phyloP scores from a whole-genome alignment of 2,888 invertebrate species.

The Agrenia bidenticulata region DNA sequence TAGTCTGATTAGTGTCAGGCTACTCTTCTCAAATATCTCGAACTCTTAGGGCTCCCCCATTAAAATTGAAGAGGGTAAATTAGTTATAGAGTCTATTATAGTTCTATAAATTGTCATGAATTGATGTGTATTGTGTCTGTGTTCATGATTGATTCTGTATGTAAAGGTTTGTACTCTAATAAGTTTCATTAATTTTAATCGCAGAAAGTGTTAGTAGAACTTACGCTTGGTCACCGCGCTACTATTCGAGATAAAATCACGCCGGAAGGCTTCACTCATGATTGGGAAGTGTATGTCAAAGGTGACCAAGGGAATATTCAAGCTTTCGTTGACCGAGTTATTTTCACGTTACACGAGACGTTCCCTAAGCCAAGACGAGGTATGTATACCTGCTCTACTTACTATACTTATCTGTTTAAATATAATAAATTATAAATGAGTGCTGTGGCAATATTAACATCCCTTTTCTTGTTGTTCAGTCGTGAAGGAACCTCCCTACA shows the following conservation, averaged over 20 bases:
- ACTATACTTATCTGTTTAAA: neutral
- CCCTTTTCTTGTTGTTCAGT: slow-evolving; percentile 62
- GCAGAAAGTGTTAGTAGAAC: slow-evolving; percentile 49
- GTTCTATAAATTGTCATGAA: too few species aligned
- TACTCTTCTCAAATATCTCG: too few species aligned
- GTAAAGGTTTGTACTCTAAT: too few species aligned
- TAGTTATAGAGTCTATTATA: too few species aligned
- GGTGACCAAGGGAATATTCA: slow-evolving; percentile 86
- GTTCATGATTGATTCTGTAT: too few species aligned
- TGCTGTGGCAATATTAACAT: slow-evolving; percentile 3
- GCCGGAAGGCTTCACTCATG: slow-evolving; percentile 90
- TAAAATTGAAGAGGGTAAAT: too few species aligned
- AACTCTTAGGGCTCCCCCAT: too few species aligned
- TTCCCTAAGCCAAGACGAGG: slow-evolving; percentile 90
- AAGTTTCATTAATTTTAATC: slow-evolving; percentile 13
- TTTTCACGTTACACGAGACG: slow-evolving; percentile 86
- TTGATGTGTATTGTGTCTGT: too few species aligned
- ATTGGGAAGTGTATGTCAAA: slow-evolving; percentile 93
- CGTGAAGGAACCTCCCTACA: slow-evolving; percentile 86
- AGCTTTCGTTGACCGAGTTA: slow-evolving; percentile 85
- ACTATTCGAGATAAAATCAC: slow-evolving; percentile 76
- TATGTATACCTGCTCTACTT: slow-evolving; percentile 56
- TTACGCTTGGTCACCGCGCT: slow-evolving; percentile 74
- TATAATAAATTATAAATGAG: neutral
- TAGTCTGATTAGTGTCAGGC: too few species aligned